Evolutionary conservation across 2,113 vertebrate genomes (phyloP), one percentile per base, ranked within the genome.

Genomic region (Oceanites oceanicus): DNA sequence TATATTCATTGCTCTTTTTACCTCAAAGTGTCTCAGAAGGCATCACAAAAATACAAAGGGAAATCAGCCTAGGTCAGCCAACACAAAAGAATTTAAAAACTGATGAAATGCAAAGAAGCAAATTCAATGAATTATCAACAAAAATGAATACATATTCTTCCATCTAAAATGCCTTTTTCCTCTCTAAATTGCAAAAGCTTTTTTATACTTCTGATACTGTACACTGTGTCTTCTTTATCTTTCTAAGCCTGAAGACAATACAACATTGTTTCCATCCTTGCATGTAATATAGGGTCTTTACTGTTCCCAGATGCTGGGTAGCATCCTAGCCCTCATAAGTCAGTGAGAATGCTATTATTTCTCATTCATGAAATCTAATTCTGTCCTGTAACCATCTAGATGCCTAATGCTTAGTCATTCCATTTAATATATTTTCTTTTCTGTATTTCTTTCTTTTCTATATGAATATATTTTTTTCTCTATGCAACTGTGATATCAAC

Each of bases 281-380:
- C 5, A 1, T 59, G 22, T 50, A 44, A 47, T 32, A 47, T 2
- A 53, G 26, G 10, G 74, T 15, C 30, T 86, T 91, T 59, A 30
- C 3, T 52, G 14, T 52, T 92, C 42, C 15, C 40, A 62, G 66
- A 70, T 1, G 3, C 20, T 56, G 18, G 20, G 20, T 61, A 70
- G 13, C 13, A 42, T 50, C 40, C 44, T 61, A 32, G 10, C 0
- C 4, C 49, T 76, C 1, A 0, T 15, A 80, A 52, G 5, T 49
- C 44, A 55, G 10, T 44, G 9, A 1, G 11, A 82, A 71, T 40
- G 22, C 1, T 66, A 44, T 32, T 59, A 55, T 53, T 63, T 85
- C 45, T 65, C 8, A 5, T 78, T 61, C 55, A 65, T 49, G 62
- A 87, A 62, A 49, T 74, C 50, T 34, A 47, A 55, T 67, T 75